Percentiles rank a stretch among this genome's conserved stretches.
phyloP scores from a whole-genome alignment of 23 tunicate genomes.

The Corella eumyota region DNA sequence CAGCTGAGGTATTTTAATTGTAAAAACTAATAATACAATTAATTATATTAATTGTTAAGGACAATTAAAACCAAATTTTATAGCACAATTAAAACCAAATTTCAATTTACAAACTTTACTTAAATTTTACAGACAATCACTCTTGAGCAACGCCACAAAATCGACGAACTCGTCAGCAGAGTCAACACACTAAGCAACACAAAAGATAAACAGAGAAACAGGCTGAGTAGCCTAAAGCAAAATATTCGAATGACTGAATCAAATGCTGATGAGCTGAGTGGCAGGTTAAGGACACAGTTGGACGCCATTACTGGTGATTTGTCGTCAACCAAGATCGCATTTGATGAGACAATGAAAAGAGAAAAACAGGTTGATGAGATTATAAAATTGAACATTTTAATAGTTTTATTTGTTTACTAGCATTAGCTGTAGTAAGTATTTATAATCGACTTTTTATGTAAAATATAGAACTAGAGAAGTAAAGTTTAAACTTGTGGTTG shows the following conservation, averaged over 20 bases:
- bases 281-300: conserved; percentile 46
- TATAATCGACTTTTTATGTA: too few species aligned
- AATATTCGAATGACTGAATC: conserved; percentile 28
- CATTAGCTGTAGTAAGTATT: too few species aligned
- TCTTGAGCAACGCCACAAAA: conserved; percentile 58
- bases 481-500: too few species aligned
- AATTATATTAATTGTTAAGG: too few species aligned
- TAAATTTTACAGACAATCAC: conserved; percentile 47
- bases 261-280: conserved; percentile 27
- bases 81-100: too few species aligned
- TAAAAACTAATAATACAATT: not conserved
- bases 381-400: not conserved
- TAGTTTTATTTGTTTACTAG: not conserved
- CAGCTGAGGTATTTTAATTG: not conserved
- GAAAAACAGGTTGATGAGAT: conserved; percentile 72
- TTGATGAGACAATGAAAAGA: conserved; percentile 70
- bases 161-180: conserved; percentile 57
- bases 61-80: too few species aligned
- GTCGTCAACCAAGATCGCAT: conserved; percentile 53
- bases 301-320: conserved; percentile 79
- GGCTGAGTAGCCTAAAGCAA: conserved; percentile 46
- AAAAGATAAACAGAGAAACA: conserved; percentile 68
- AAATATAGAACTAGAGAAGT: not conserved
- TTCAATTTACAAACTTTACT: too few species aligned
- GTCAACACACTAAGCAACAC: conserved; percentile 57